phyloP scores from a whole-genome alignment of 2,113 vertebrate genomes.

The Thalassoma bifasciatum region DNA sequence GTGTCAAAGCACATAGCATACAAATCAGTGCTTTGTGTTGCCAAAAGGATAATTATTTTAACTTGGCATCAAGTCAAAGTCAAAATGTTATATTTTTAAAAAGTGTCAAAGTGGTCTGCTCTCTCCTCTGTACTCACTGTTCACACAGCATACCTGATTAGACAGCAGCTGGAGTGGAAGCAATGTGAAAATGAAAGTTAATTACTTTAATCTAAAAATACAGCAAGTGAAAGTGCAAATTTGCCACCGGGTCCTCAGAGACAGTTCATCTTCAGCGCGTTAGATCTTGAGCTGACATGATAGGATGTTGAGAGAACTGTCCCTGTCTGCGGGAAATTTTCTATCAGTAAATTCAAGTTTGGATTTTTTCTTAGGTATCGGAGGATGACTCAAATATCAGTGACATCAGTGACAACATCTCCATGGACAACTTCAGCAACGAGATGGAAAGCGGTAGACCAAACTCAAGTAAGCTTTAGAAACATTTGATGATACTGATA shows the following conservation, averaged over 20 bases:
- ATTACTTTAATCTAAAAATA: constrained; percentile 81
- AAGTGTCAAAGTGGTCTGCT: background rate
- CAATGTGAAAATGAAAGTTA: constrained; percentile 67
- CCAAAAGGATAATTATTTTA: background rate
- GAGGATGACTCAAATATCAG: constrained; percentile 97
- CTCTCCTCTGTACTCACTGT: constrained; percentile 5
- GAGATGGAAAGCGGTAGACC: constrained; percentile 89
- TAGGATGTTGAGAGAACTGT: constrained; percentile 53
- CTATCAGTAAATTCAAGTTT: constrained; percentile 28
- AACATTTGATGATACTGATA: background rate
- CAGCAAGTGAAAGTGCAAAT: constrained; percentile 45
- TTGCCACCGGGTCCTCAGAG: constrained; percentile 34
- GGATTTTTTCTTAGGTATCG: constrained; percentile 84
- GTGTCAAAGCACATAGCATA: background rate
- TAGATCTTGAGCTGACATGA: constrained; percentile 41
- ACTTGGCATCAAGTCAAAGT: background rate
- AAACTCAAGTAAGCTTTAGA: constrained; percentile 82
- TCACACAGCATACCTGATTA: constrained; percentile 28
- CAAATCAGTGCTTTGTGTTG: background rate
- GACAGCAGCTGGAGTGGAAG: constrained; percentile 54
- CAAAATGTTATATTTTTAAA: constrained; percentile 5
- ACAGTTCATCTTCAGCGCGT: constrained; percentile 36
- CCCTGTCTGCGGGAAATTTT: constrained; percentile 2
- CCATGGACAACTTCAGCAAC: constrained; percentile 94
- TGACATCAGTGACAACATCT: constrained; percentile 96